Evolutionary conservation across 2,113 vertebrate species (phyloP), one percentile per base, ranked within the genome.

Genomic region (Corythornis vintsioides): DNA sequence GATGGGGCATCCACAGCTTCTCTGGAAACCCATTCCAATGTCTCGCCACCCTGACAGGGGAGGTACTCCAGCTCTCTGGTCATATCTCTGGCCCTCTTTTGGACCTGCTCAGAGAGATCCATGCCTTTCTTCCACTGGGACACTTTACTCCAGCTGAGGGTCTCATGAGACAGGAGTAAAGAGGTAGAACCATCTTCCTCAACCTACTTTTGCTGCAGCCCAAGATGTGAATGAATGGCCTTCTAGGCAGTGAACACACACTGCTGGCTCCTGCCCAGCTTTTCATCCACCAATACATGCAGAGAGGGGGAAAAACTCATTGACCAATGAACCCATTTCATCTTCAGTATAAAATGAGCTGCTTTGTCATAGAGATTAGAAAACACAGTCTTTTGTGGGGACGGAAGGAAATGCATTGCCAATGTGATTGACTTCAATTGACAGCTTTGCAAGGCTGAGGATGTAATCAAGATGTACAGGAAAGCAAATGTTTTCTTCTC

Each of bases 331-430:
- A 52, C 47, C 59, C 56, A 11, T 45, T 80, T 50, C 56, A 90
- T 40, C 50, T 75, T 86, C 70, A 82, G 19, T 31, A 55, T 52
- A 90, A 86, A 69, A 86, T 42, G 94, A 96, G 35, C 35, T 96
- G 65, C 76, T 95, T 96, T 95, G 55, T 83, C 29, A 74, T 93
- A 89, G 16, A 56, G 73, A 69, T 71, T 71, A 71, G 18, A 91
- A 92, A 86, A 69, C 2, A 90, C 57, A 85, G 64, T 14, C 10
- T 83, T 70, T 24, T 78, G 63, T 6, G 29, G 63, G 29, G 33
- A 69, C 9, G 76, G 22, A 31, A 84, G 20, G 78, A 83, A 78
- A 72, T 67, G 14, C 72, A 65, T 60, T 60, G 82, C 85, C 96
- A 96, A 96, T 7, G 21, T 63, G 73, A 96, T 75, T 84, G 57